phyloP scores from a whole-genome alignment of 1,140 invertebrate species.

The Archegozetes longisetosus region DNA sequence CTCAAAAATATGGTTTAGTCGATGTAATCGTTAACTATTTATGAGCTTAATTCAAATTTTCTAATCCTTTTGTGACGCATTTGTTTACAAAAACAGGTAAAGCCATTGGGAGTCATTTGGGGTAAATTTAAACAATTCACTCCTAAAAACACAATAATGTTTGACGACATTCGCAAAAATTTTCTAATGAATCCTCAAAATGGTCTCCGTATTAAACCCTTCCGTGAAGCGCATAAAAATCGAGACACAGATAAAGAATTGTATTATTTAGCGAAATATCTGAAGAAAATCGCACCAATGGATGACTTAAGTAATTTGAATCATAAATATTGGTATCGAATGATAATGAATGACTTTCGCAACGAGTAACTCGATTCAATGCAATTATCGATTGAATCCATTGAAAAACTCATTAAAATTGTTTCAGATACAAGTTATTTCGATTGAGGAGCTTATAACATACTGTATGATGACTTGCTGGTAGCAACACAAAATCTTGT shows the following conservation, averaged over 20 bases:
- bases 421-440: no score
- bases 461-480: no score
- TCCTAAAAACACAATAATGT: conserved; percentile 90
- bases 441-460: no score
- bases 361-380: no score
- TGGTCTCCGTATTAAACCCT: conserved; percentile 71
- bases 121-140: conserved; percentile 66
- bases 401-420: no score
- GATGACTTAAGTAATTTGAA: conserved; percentile 70
- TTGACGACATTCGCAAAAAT: conserved; percentile 90
- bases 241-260: conserved; percentile 68
- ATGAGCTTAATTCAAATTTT: neutral
- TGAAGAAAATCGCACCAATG: conserved; percentile 61
- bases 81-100: conserved; percentile 47
- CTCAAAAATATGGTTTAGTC: conserved; percentile 70
- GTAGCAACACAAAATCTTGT: no score
- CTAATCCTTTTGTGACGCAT: conserved; percentile 6
- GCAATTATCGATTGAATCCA: no score
- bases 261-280: conserved; percentile 48
- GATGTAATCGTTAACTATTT: conserved; percentile 42
- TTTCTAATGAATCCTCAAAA: conserved; percentile 95
- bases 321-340: conserved; percentile 70
- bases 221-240: conserved; percentile 74
- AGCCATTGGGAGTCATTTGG: conserved; percentile 92
- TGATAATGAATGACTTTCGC: no score